Conservation (phyloP, 1,140 invertebrate genomes). For the Diabrotica undecimpunctata region DNA sequence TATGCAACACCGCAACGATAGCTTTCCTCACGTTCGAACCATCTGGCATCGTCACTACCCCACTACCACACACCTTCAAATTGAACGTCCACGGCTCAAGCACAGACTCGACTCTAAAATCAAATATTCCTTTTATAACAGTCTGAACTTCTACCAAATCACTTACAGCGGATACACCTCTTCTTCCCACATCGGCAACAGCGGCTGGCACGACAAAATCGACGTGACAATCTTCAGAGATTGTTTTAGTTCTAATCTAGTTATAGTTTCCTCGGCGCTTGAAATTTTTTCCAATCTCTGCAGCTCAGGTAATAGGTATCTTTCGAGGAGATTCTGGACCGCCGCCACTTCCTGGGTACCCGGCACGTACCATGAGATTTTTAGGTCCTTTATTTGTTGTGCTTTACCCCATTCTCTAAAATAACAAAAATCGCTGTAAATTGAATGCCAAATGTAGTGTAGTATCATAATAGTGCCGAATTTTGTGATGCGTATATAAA, state of each 20-base stretch:
- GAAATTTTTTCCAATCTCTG: conserved; percentile 53
- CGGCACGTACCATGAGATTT: conserved; percentile 76
- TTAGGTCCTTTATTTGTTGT: conserved; percentile 60
- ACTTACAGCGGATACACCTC: conserved; percentile 54
- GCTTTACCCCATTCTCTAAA: conserved; percentile 76
- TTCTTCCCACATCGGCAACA: conserved; percentile 62
- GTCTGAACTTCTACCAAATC: not conserved
- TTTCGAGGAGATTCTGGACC: conserved; percentile 61
- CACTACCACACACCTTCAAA: conserved; percentile 46
- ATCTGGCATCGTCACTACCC: conserved; percentile 57
- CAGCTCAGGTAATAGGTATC: conserved; percentile 60
- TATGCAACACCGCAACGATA: conserved; percentile 53
- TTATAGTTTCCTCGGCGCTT: conserved; percentile 41
- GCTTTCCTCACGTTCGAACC: conserved; percentile 59
- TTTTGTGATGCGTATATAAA: too few relatives aligned
- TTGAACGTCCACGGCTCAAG: conserved; percentile 46
- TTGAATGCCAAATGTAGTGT: not conserved
- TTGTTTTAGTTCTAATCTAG: conserved; percentile 46
- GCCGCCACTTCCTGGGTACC: conserved; percentile 63
- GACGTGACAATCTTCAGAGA: conserved; percentile 50
- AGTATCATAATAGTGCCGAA: too few relatives aligned
- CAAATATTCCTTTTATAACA: not conserved
- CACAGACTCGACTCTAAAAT: conserved; percentile 38
- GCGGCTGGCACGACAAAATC: conserved; percentile 54
- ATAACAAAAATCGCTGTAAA: conserved; percentile 20